Evolutionary conservation across 1,140 invertebrate genomes (phyloP), one percentile per base, ranked within the genome.

Genomic region (Cardiocondyla obscurior): DNA sequence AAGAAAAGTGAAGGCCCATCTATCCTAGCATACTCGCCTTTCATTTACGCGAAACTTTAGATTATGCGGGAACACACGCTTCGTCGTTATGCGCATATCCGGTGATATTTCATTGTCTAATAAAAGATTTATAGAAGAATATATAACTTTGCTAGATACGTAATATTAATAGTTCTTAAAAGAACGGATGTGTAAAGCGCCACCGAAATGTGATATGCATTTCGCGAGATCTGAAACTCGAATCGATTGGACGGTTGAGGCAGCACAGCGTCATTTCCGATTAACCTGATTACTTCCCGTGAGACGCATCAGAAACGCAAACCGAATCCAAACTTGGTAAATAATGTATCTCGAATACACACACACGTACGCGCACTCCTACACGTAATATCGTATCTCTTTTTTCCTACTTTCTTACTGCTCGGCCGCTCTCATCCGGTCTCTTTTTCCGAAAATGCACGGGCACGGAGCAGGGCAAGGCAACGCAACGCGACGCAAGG

Each of bases 81-180:
- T 28, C 64, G 30, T 33, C 14, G 44, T 30, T 74, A 58, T 10
- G 44, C 58, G 42, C 5, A 36, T 67, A 51, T 65, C 74, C 62
- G 62, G 62, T 79, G 55, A 79, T 79, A 79, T 53, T 79, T 79
- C 74, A 69, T 79, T 79, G 74, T 77, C 74, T 77, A 19, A 33
- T 51, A 19, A 25, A 67, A 67, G 62, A 79, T 69, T 79, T 62
- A 77, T 67, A 65, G 74, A 8, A 16, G 60, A n/a, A 67, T 53
- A 42, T 28, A 69, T 64, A 69, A 30, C 30, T 55, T 67, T 51
- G 28, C 30, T 33, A 79, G 69, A 44, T 33, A 53, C 69, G 74
- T 65, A 53, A 65, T 79, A 53, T 79, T 79, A 69, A 79, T 55
- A 79, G 46, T 79, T 53, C 49, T 69, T 53, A n/a, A 36, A 30